Conservation (phyloP, 1,140 invertebrate genomes). For the Reticulitermes speratus region DNA sequence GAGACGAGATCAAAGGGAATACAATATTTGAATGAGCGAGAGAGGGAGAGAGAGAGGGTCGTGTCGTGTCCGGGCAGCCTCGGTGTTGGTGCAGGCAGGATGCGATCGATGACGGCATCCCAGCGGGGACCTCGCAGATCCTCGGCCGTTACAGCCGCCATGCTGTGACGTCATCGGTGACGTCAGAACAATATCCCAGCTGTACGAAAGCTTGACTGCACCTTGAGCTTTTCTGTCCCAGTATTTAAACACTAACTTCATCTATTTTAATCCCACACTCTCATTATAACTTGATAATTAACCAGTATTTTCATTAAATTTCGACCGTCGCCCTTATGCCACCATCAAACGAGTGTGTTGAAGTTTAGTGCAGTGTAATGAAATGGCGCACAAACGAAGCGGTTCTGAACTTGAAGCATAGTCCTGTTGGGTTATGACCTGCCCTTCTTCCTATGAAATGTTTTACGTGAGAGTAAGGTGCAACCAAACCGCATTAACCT, state of each 20-base stretch:
- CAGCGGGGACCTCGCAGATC: neutral
- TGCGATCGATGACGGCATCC: slow-evolving; percentile 1
- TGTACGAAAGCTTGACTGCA: neutral
- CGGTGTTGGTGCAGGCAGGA: neutral
- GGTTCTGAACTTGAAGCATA: too few relatives aligned
- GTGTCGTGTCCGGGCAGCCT: neutral
- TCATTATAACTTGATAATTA: neutral
- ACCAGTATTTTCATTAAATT: neutral
- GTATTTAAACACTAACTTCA: neutral
- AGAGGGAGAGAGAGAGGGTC: too few relatives aligned
- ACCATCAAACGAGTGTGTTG: neutral
- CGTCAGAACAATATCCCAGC: slow-evolving; percentile 16
- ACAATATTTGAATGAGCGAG: neutral
- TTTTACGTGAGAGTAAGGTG: too few relatives aligned
- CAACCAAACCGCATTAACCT: too few relatives aligned
- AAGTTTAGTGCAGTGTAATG: too few relatives aligned
- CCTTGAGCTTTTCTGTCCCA: neutral
- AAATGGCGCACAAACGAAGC: too few relatives aligned
- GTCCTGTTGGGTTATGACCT: too few relatives aligned
- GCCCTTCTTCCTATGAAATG: too few relatives aligned
- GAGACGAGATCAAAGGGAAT: neutral
- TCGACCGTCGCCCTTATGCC: neutral
- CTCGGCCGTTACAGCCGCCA: neutral
- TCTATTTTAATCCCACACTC: neutral
- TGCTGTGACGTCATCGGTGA: neutral